phyloP scores from a whole-genome alignment of 2,797 vertebrate species.

The Eidolon dupreanum region DNA sequence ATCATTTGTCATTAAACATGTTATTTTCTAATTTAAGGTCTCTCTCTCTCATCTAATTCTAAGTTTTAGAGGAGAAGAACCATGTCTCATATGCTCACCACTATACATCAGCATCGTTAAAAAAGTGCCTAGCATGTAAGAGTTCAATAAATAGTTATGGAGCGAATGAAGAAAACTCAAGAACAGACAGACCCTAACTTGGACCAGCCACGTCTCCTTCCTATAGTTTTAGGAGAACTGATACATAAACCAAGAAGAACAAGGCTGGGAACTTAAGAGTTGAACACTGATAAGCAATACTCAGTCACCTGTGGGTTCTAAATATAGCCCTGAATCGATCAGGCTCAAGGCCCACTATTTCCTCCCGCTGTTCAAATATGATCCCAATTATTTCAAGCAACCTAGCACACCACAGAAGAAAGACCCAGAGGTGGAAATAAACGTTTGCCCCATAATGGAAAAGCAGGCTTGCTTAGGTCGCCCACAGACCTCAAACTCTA shows the following conservation, averaged over 20 bases:
- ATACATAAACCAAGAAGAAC: not conserved
- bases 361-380: not conserved
- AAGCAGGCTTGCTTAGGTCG: not conserved
- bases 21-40: not conserved
- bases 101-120: not conserved
- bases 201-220: not conserved
- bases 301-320: not conserved
- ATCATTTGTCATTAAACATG: not conserved
- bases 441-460: rapidly evolving
- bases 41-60: not conserved
- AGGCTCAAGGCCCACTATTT: not conserved
- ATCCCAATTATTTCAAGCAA: not conserved
- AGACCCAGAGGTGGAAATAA: not conserved
- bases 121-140: not conserved
- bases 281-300: not conserved
- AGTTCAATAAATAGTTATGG: not conserved
- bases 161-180: not conserved
- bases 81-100: not conserved
- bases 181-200: not conserved
- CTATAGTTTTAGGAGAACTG: not conserved
- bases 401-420: not conserved
- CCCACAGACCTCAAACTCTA: not conserved
- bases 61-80: not conserved
- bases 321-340: not conserved
- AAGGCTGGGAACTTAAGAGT: not conserved